These are phyloP conservation scores for Pharmacophagus antenor DNA, from an alignment of 2,888 invertebrate species.

Conservation along the genomic window DNA sequence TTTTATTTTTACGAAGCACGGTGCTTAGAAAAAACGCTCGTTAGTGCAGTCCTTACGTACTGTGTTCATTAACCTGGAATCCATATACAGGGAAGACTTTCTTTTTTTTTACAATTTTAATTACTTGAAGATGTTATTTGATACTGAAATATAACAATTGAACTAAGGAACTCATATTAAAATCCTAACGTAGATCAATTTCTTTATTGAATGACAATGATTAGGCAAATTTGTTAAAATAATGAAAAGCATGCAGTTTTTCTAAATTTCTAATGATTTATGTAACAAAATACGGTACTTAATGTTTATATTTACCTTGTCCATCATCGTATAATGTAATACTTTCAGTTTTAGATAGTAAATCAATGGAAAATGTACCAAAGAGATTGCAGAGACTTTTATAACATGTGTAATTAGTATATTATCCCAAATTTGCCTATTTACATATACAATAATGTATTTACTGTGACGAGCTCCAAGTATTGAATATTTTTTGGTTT, in stretches of 20 bases:
- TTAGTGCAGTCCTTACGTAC: conserved; percentile 23
- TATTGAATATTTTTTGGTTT: neutral
- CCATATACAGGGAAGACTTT: neutral
- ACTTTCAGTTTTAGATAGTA: too few species aligned
- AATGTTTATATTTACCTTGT: too few species aligned
- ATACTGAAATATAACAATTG: neutral
- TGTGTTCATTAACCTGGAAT: conserved; percentile 30
- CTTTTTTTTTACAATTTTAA: neutral
- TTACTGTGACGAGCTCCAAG: neutral
- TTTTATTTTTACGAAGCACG: conserved; percentile 10
- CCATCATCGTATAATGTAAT: too few species aligned
- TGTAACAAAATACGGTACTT: too few species aligned
- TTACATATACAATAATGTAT: neutral
- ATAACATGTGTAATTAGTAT: neutral
- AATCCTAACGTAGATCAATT: neutral
- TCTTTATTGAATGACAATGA: neutral
- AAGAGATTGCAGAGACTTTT: too few species aligned
- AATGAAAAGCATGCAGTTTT: too few species aligned
- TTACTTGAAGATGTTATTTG: neutral
- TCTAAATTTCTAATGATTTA: too few species aligned
- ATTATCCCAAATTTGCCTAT: neutral
- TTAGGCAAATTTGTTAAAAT: too few species aligned
- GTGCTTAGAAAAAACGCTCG: conserved; percentile 26
- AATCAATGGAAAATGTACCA: too few species aligned
- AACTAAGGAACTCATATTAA: neutral